Conservation (phyloP, 2,113 vertebrate species). For the Cyanoliseus patagonus region DNA sequence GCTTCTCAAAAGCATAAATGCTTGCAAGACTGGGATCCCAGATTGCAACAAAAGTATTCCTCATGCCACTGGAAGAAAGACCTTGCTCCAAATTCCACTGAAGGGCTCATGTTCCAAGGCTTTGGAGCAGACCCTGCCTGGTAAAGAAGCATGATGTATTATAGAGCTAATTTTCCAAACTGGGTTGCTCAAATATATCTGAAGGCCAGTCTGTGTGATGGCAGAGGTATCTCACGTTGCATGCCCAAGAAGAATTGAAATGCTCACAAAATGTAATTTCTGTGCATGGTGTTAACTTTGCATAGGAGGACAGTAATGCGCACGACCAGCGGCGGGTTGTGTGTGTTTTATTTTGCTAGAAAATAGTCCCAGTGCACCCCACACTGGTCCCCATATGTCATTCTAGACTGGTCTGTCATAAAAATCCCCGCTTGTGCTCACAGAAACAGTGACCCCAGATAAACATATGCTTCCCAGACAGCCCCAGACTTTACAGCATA, state of each 20-base stretch:
- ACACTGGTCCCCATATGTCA: constrained; percentile 16
- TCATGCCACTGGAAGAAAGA: not conserved
- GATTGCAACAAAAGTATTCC: not conserved
- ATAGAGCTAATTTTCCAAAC: not conserved
- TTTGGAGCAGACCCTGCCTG: not conserved
- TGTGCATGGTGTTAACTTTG: not conserved
- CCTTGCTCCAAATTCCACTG: not conserved
- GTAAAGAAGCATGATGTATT: not conserved
- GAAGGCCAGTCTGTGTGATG: not conserved
- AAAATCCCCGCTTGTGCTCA: not conserved
- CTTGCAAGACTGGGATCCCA: not conserved
- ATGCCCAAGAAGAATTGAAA: not conserved
- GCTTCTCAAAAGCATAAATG: not conserved
- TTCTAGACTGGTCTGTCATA: constrained; percentile 36
- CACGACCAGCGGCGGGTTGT: not conserved
- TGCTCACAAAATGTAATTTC: not conserved
- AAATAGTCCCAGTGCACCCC: not conserved
- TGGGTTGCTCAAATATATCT: not conserved
- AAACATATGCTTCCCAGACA: constrained; percentile 56
- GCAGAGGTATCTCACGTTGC: not conserved
- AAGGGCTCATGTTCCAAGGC: not conserved
- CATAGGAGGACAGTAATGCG: accelerated
- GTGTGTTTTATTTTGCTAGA: not conserved
- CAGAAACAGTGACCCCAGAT: constrained; percentile 9
- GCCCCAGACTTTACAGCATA: constrained; percentile 21